These are phyloP conservation scores for Thalassophryne amazonica DNA, from an alignment of 2,797 vertebrate genomes.

Conservation along the genomic window DNA sequence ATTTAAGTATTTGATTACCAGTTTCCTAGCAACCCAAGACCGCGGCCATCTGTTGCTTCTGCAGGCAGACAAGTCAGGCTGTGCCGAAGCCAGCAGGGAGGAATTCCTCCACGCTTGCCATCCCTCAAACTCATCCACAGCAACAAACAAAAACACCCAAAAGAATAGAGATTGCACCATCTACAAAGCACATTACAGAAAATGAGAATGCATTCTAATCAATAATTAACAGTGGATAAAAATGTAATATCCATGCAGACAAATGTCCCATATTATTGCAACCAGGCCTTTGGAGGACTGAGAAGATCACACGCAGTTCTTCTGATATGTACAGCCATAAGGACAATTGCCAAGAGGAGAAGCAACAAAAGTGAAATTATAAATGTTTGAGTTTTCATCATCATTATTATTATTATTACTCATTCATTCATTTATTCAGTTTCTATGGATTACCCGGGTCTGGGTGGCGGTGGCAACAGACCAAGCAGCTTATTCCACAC, in stretches of 20 bases:
- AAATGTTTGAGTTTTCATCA: too few relatives aligned
- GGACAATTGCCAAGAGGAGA: too few relatives aligned
- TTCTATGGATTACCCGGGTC: too few relatives aligned
- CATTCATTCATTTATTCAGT: too few relatives aligned
- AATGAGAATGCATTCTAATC: constrained; percentile 68
- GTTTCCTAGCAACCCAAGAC: constrained; percentile 82
- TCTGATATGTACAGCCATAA: too few relatives aligned
- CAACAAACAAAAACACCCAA: constrained; percentile 24
- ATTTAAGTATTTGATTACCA: constrained; percentile 81
- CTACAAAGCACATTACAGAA: constrained; percentile 40
- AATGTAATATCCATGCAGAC: constrained; percentile 71
- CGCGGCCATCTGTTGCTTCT: constrained; percentile 81
- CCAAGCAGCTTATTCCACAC: too few relatives aligned
- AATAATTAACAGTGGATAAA: constrained; percentile 69
- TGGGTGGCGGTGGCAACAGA: too few relatives aligned
- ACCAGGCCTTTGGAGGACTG: constrained; percentile 28
- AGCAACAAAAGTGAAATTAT: too few relatives aligned
- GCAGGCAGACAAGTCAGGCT: constrained; percentile 62
- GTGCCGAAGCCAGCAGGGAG: constrained; percentile 64
- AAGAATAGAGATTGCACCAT: constrained; percentile 26
- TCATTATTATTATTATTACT: too few relatives aligned
- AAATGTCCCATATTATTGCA: constrained; percentile 65
- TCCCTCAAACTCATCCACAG: constrained; percentile 37
- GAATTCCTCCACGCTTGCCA: constrained; percentile 71
- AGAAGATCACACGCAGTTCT: constrained; percentile 38